Evolutionary conservation across 2,888 invertebrate species (phyloP).

Genomic region (Rhorus exstirpatorius): DNA sequence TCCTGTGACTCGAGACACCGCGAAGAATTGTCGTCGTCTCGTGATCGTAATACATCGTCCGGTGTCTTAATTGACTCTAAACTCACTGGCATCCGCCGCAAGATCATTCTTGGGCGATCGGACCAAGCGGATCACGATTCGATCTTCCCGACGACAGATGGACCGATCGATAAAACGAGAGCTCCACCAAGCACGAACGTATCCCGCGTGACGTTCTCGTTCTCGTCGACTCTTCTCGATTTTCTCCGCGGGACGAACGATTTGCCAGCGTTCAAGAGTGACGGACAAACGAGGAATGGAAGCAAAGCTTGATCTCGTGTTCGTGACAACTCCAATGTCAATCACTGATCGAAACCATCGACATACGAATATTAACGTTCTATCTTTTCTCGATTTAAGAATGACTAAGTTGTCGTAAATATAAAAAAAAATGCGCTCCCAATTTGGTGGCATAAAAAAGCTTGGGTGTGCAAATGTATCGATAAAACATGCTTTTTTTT

Average conservation of each 20-base stretch:
- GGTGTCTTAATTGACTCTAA: slow-evolving; percentile 69
- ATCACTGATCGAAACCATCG: background rate
- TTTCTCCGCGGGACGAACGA: slow-evolving; percentile 64
- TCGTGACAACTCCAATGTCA: slow-evolving; percentile 25
- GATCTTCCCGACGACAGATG: slow-evolving; percentile 67
- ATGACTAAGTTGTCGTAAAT: no score
- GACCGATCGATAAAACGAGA: slow-evolving; percentile 68
- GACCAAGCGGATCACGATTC: slow-evolving; percentile 63
- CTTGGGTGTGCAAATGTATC: no score
- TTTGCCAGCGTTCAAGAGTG: slow-evolving; percentile 65
- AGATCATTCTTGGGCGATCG: slow-evolving; percentile 62
- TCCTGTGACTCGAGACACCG: slow-evolving; percentile 37
- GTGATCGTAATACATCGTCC: slow-evolving; percentile 56
- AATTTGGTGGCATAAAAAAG: no score
- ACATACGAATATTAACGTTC: background rate
- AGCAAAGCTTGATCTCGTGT: slow-evolving; percentile 20
- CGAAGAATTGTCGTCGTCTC: slow-evolving; percentile 51
- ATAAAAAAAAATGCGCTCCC: background rate
- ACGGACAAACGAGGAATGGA: slow-evolving; percentile 64
- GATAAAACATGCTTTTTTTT: no score
- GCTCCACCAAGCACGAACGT: slow-evolving; percentile 31
- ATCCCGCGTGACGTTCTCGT: slow-evolving; percentile 21
- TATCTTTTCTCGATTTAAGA: slow-evolving; percentile 5
- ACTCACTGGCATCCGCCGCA: slow-evolving; percentile 60
- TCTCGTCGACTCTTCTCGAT: slow-evolving; percentile 51